These are phyloP conservation scores for Athalia circularis DNA, from an alignment of 2,888 invertebrate genomes.

Conservation along the genomic window DNA sequence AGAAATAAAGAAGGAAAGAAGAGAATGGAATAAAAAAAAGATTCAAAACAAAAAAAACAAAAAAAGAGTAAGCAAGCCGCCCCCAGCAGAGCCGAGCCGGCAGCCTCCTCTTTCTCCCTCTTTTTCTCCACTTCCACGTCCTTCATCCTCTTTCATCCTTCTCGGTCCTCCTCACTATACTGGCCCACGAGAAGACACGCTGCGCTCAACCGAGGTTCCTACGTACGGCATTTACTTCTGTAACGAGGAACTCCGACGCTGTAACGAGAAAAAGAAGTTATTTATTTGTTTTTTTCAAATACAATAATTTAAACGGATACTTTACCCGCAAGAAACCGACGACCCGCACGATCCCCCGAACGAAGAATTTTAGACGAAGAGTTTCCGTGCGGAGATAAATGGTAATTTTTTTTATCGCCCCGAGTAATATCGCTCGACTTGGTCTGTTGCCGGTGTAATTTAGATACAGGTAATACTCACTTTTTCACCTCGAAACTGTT, in stretches of 20 bases:
- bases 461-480: no score
- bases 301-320: neutral
- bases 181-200: slow-evolving; percentile 60
- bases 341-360: neutral
- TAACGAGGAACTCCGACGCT: slow-evolving; percentile 3
- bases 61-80: slow-evolving; percentile 68
- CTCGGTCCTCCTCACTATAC: slow-evolving; percentile 31
- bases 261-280: neutral
- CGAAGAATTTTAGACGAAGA: no score
- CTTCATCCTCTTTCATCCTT: slow-evolving; percentile 42
- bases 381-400: no score
- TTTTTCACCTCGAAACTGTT: no score
- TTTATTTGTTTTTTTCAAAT: neutral
- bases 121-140: slow-evolving; percentile 52
- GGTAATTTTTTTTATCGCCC: no score
- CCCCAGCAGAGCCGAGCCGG: slow-evolving; percentile 73
- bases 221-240: neutral
- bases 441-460: no score
- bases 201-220: slow-evolving; percentile 66
- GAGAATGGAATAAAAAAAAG: slow-evolving; percentile 51
- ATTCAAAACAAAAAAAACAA: slow-evolving; percentile 52
- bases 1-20: slow-evolving; percentile 48
- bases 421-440: no score
- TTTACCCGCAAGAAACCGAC: neutral
- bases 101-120: slow-evolving; percentile 61